Conservation (phyloP, 2,797 vertebrate genomes). For the Cyprinodon diabolis region DNA sequence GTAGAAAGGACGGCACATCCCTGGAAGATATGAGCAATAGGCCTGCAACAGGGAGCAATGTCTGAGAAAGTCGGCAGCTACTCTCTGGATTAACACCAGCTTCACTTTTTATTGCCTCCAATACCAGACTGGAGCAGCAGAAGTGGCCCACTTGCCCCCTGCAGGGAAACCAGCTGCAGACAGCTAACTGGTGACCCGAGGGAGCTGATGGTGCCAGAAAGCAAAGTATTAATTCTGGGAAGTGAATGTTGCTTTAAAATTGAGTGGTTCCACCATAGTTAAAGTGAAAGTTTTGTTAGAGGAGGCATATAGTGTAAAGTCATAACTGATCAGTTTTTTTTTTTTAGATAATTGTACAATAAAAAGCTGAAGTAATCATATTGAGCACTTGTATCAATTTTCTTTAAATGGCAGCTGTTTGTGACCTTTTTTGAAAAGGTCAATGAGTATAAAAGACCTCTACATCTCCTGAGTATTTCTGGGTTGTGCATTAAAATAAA, state of each 20-base stretch:
- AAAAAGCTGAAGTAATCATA: not conserved
- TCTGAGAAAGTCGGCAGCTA: conserved; percentile 68
- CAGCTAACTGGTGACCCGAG: conserved; percentile 23
- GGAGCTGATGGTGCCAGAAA: conserved; percentile 44
- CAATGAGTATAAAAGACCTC: not conserved
- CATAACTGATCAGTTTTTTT: not conserved
- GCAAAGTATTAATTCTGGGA: conserved; percentile 37
- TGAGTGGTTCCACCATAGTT: conserved; percentile 19
- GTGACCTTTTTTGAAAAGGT: too few species aligned
- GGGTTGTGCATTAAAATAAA: not conserved
- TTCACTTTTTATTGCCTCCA: conserved; percentile 54
- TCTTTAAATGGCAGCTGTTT: too few species aligned
- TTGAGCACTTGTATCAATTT: not conserved
- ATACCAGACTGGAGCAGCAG: conserved; percentile 49
- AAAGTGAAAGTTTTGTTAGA: not conserved
- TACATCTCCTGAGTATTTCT: not conserved
- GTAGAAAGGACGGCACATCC: conserved; percentile 51
- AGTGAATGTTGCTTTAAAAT: conserved; percentile 35
- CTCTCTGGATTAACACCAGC: conserved; percentile 66
- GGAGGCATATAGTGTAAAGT: not conserved
- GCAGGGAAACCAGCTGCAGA: conserved; percentile 45
- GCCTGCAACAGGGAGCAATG: conserved; percentile 78
- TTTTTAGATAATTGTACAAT: not conserved
- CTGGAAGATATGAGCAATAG: conserved; percentile 78
- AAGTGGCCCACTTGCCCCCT: conserved; percentile 42